These are phyloP conservation scores for Acleris holmiana DNA, from an alignment of 2,888 invertebrate genomes.

Conservation along the genomic window DNA sequence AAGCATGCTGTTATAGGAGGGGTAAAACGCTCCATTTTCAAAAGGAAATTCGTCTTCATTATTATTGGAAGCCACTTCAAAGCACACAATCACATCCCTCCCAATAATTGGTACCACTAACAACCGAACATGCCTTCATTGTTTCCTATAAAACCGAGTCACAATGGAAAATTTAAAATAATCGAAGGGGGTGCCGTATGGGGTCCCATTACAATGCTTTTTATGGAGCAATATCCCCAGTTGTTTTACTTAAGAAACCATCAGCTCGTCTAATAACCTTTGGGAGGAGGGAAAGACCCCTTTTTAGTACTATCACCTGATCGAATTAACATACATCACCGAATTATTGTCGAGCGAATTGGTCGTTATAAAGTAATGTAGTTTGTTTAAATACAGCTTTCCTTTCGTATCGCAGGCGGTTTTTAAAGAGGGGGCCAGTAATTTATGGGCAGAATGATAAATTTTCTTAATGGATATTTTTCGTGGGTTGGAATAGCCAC, in stretches of 20 bases:
- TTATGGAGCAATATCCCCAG: constrained; percentile 34
- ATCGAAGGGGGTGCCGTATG: constrained; percentile 36
- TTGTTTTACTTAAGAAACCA: constrained; percentile 33
- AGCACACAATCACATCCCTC: constrained; percentile 36
- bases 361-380: constrained; percentile 74
- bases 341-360: constrained; percentile 65
- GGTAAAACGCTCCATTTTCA: constrained; percentile 15
- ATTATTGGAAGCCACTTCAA: constrained; percentile 37
- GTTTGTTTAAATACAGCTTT: constrained; percentile 78
- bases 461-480: constrained; percentile 75
- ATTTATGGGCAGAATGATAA: constrained; percentile 77
- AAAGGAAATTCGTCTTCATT: constrained; percentile 33
- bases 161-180: constrained; percentile 38
- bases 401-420: constrained; percentile 56
- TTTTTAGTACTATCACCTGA: constrained; percentile 62
- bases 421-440: constrained; percentile 62
- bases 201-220: constrained; percentile 35
- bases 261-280: constrained; percentile 31
- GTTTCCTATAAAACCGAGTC: constrained; percentile 35
- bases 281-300: constrained; percentile 34
- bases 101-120: constrained; percentile 38
- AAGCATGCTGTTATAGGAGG: constrained; percentile 2
- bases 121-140: constrained; percentile 38
- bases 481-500: constrained; percentile 49
- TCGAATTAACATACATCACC: constrained; percentile 72